phyloP scores from a whole-genome alignment of 2,113 vertebrate genomes.

The Siniperca chuatsi region DNA sequence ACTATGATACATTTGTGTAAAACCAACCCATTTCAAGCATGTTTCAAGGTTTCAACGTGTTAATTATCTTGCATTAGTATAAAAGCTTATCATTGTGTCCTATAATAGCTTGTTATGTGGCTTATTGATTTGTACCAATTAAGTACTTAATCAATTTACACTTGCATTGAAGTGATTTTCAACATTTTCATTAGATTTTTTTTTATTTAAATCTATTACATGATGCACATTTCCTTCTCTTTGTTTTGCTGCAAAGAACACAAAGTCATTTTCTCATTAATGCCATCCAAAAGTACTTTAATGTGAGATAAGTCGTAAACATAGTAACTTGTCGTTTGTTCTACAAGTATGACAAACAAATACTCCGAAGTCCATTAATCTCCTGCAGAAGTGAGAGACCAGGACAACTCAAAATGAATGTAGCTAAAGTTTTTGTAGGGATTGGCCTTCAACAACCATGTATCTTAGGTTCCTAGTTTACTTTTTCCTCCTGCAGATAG shows the following conservation, averaged over 20 bases:
- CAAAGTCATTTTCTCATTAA: constrained; percentile 17
- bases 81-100: constrained; percentile 18
- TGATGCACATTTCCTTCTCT: neutral
- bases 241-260: neutral
- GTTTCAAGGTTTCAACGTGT: neutral
- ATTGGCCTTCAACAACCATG: no score
- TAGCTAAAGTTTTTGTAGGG: neutral
- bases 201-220: neutral
- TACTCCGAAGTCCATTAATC: constrained; percentile 3
- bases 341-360: neutral
- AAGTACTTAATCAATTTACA: constrained; percentile 29
- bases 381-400: neutral
- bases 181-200: constrained; percentile 21
- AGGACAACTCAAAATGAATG: neutral
- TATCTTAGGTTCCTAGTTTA: neutral
- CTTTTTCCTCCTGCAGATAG: neutral
- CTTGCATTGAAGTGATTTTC: constrained; percentile 33
- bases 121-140: constrained; percentile 35
- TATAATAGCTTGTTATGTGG: constrained; percentile 18
- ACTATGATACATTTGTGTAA: constrained; percentile 1
- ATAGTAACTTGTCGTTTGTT: constrained; percentile 34
- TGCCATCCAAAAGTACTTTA: neutral
- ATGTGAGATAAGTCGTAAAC: neutral
- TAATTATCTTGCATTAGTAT: constrained; percentile 48
- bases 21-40: constrained; percentile 29